Conservation (phyloP, 2,888 invertebrate species). For the Drosophila dives region DNA sequence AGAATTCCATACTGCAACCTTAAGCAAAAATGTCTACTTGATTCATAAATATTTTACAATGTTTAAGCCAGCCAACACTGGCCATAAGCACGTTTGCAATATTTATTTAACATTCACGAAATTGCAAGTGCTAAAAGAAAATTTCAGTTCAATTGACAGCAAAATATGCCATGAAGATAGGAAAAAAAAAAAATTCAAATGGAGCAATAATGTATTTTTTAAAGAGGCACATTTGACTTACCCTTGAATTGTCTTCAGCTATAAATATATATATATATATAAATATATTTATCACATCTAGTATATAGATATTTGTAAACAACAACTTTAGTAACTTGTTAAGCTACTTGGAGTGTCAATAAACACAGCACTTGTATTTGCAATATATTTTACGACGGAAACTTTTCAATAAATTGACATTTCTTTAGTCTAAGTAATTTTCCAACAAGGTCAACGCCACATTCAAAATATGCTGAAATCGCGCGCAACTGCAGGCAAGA, state of each 20-base stretch:
- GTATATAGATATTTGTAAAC: background rate
- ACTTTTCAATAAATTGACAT: constrained; percentile 2
- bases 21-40: background rate
- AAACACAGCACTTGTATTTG: constrained; percentile 24
- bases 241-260: constrained; percentile 15
- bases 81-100: constrained; percentile 33
- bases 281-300: constrained; percentile 15
- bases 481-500: constrained; percentile 50
- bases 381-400: constrained; percentile 22
- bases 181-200: background rate
- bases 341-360: background rate
- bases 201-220: background rate
- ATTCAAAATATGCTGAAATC: constrained; percentile 17
- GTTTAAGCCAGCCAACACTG: constrained; percentile 15
- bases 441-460: background rate
- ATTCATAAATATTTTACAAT: background rate
- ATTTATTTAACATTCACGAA: constrained; percentile 24
- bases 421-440: background rate
- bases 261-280: background rate
- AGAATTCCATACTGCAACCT: background rate
- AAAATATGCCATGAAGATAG: background rate
- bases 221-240: constrained; percentile 7
- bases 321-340: constrained; percentile 3
- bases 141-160: background rate
- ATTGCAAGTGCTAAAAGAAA: background rate